phyloP scores from a whole-genome alignment of 2,888 invertebrate genomes.

The Deroplatys truncata region DNA sequence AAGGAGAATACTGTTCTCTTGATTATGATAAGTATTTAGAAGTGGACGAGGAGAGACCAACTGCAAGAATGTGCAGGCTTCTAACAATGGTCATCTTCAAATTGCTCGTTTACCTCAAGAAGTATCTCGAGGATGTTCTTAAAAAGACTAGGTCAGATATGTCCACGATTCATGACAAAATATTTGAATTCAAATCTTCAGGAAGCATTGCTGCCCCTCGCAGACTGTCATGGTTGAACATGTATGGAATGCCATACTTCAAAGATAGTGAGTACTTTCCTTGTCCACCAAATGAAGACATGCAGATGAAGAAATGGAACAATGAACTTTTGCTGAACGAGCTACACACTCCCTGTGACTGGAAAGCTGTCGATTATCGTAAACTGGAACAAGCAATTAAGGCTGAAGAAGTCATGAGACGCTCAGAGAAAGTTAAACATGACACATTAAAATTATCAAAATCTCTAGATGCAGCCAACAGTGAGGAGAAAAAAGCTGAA shows the following conservation, averaged over 20 bases:
- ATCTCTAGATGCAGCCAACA: not conserved
- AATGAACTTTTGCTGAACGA: not conserved
- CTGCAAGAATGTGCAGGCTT: not conserved
- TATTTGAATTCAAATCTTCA: not conserved
- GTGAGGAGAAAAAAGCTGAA: not conserved
- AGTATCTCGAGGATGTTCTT: not conserved
- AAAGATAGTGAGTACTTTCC: not conserved
- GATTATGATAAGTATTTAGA: not conserved
- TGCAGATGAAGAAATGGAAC: not conserved
- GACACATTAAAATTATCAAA: not conserved
- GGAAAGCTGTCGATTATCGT: not conserved
- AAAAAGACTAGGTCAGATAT: not conserved
- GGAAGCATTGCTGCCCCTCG: not conserved
- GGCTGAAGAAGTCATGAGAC: not conserved
- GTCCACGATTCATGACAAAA: not conserved
- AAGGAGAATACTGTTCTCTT: not conserved
- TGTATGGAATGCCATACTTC: constrained; percentile 5
- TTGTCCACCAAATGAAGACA: not conserved
- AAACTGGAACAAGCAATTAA: not conserved
- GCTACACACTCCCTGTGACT: not conserved
- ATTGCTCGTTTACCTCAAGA: not conserved
- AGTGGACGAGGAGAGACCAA: not conserved
- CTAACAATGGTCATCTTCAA: not conserved
- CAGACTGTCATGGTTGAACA: not conserved
- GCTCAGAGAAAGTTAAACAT: not conserved